These are phyloP conservation scores for Allobates femoralis DNA, from an alignment of 2,797 vertebrate species.

Conservation along the genomic window DNA sequence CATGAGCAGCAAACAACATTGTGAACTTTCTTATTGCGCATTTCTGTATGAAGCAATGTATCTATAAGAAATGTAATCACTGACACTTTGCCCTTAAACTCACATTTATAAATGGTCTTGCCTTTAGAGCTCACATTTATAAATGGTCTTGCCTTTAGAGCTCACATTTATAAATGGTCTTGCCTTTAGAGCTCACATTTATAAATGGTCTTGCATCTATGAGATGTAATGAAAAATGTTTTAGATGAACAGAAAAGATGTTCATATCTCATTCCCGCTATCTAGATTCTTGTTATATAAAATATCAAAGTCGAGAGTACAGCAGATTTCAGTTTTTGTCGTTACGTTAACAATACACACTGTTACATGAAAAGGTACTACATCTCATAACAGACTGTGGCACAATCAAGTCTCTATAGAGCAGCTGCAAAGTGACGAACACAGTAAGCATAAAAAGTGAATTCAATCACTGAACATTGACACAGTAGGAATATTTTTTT, in stretches of 20 bases:
- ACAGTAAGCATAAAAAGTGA: background rate
- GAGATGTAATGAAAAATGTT: background rate
- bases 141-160: no score
- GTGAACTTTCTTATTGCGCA: background rate
- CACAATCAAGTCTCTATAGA: background rate
- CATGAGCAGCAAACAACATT: background rate
- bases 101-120: no score
- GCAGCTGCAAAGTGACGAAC: conserved; percentile 3
- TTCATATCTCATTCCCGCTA: background rate
- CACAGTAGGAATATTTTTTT: conserved; percentile 6
- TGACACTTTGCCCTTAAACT: no score
- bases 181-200: background rate
- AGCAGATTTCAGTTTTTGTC: background rate
- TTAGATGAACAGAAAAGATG: background rate
- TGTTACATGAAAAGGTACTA: conserved; percentile 29
- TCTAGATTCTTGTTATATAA: background rate
- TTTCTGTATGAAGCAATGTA: background rate
- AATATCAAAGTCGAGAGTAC: background rate
- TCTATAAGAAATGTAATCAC: background rate
- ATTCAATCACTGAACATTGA: background rate
- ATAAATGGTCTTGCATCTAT: background rate
- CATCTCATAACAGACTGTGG: background rate
- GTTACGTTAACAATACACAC: conserved; percentile 4
- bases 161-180: background rate
- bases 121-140: no score